Percentiles rank a stretch among this genome's conserved stretches.
Evolutionary conservation across 23 tunicate genomes (phyloP).

Genomic region (Diplosoma virens): DNA sequence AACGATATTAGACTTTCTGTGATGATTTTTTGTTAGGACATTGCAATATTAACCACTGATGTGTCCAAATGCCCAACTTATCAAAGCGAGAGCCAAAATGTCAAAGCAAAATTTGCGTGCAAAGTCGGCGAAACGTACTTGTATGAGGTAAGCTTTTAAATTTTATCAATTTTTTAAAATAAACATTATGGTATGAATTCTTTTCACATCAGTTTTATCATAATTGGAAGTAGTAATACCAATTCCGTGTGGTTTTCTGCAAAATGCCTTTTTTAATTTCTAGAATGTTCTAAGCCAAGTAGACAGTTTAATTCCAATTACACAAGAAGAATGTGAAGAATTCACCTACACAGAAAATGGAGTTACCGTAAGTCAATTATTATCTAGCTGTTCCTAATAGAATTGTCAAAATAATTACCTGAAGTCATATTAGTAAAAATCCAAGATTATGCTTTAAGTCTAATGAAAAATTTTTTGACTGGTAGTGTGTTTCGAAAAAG

Average conservation of each 20-base stretch:
- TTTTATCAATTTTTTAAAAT: background rate
- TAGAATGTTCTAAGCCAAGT: conserved; percentile 26
- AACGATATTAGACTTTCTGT: too few species aligned
- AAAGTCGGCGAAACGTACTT: conserved; percentile 48
- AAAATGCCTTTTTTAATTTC: background rate
- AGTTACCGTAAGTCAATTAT: conserved; percentile 1
- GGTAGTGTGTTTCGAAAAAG: too few species aligned
- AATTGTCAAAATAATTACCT: too few species aligned
- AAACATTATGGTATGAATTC: too few species aligned
- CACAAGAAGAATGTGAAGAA: conserved; percentile 67
- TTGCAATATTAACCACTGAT: conserved; percentile 84
- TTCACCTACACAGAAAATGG: conserved; percentile 16
- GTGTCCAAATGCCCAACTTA: conserved; percentile 71
- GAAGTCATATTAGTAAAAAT: too few species aligned
- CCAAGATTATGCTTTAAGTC: too few species aligned
- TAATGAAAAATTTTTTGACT: too few species aligned
- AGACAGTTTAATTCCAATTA: conserved; percentile 67
- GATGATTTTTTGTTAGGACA: conserved; percentile 56
- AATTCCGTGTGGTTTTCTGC: background rate
- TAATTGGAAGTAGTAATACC: too few species aligned
- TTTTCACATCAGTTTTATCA: too few species aligned
- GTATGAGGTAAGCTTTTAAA: conserved; percentile 37
- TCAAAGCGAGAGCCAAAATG: conserved; percentile 79
- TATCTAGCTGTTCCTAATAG: too few species aligned
- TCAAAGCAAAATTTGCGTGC: conserved; percentile 56